Conservation (phyloP, 2,888 invertebrate species). For the Hecatera dysodea region DNA sequence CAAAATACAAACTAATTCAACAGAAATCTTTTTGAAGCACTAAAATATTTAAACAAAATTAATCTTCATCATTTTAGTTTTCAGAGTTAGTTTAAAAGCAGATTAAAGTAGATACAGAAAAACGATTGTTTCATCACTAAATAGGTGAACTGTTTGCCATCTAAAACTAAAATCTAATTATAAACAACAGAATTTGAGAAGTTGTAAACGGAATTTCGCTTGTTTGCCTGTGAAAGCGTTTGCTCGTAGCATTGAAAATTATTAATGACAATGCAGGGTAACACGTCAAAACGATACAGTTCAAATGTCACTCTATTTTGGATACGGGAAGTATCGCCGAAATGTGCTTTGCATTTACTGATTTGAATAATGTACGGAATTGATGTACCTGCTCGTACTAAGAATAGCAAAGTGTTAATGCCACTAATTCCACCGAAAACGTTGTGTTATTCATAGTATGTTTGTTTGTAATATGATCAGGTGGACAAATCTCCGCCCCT, state of each 20-base stretch:
- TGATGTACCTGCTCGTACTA: neutral
- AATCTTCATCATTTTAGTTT: neutral
- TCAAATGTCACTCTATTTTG: constrained; percentile 18
- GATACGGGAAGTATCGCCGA: neutral
- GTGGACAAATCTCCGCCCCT: too few relatives aligned
- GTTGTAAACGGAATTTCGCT: constrained; percentile 5
- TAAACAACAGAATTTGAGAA: constrained; percentile 17
- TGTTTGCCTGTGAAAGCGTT: constrained; percentile 30
- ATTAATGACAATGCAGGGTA: constrained; percentile 28
- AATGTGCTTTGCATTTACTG: neutral
- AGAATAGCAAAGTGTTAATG: neutral
- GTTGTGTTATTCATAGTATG: neutral
- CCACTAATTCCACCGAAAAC: neutral
- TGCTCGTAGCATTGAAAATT: constrained; percentile 7
- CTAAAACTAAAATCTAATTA: neutral
- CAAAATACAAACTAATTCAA: neutral
- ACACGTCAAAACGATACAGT: constrained; percentile 15
- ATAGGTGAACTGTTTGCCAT: neutral
- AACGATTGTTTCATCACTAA: neutral
- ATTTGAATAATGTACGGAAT: neutral
- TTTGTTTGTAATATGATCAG: too few relatives aligned
- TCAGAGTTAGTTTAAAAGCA: neutral
- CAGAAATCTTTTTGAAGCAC: neutral
- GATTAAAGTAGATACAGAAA: neutral
- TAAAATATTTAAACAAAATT: neutral